Conservation (phyloP, 2,888 invertebrate genomes). For the Melangyna quadrimaculata region DNA sequence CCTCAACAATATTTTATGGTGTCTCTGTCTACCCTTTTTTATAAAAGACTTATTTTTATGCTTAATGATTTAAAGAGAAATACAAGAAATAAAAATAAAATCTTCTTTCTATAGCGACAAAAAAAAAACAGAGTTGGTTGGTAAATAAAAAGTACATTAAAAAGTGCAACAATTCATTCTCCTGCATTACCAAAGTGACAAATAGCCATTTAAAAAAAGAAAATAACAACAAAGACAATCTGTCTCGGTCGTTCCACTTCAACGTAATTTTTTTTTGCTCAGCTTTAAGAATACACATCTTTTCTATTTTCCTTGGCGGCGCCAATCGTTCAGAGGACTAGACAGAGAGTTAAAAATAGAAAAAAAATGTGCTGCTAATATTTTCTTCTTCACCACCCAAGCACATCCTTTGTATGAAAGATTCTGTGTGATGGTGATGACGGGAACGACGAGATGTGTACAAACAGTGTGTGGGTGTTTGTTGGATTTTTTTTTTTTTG, state of each 20-base stretch:
- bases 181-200: slow-evolving; percentile 50
- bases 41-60: background rate
- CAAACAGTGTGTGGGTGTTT: background rate
- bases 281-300: slow-evolving; percentile 13
- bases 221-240: slow-evolving; percentile 28
- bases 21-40: background rate
- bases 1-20: background rate
- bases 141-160: slow-evolving; percentile 49
- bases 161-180: slow-evolving; percentile 55
- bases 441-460: background rate
- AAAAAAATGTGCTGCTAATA: slow-evolving; percentile 3
- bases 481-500: no score
- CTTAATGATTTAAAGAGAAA: background rate
- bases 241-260: slow-evolving; percentile 47
- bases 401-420: slow-evolving; percentile 28
- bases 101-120: background rate
- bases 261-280: background rate
- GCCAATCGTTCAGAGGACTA: slow-evolving; percentile 52
- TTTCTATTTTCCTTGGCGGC: slow-evolving; percentile 38
- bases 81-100: background rate
- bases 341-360: slow-evolving; percentile 28
- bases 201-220: slow-evolving; percentile 57
- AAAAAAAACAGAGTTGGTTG: background rate
- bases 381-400: slow-evolving; percentile 4
- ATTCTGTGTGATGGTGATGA: background rate